These are phyloP conservation scores for Papilio demoleus DNA, from an alignment of 2,888 invertebrate genomes.

Conservation along the genomic window DNA sequence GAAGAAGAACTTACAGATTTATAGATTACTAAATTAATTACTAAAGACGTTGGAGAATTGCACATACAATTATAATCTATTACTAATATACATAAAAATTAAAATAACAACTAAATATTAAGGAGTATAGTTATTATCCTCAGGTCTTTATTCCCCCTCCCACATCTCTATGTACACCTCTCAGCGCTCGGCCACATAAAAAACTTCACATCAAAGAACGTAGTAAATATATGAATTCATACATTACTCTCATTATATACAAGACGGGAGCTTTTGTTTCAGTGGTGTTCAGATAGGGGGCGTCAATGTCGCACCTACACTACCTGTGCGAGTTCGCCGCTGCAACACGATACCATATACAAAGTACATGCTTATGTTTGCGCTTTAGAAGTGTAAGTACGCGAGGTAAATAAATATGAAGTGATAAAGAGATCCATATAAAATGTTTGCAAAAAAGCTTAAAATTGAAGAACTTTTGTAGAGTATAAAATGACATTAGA, in stretches of 20 bases:
- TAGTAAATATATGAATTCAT: constrained; percentile 8
- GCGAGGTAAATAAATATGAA: background rate
- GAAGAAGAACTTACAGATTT: too few species aligned
- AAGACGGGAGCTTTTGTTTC: constrained; percentile 9
- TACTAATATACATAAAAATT: background rate
- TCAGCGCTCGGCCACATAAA: background rate
- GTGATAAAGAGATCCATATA: background rate
- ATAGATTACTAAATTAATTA: too few species aligned
- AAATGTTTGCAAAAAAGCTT: background rate
- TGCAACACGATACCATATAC: background rate
- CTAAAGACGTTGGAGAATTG: too few species aligned
- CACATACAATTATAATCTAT: too few species aligned
- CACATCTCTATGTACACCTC: background rate
- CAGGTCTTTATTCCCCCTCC: background rate
- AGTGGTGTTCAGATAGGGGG: background rate
- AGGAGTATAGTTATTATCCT: too few species aligned
- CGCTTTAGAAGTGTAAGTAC: background rate
- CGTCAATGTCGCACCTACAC: background rate
- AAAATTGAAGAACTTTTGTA: background rate
- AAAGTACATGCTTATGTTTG: background rate
- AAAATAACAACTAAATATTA: background rate
- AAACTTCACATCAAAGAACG: background rate
- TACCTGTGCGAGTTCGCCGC: background rate
- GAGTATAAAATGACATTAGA: background rate
- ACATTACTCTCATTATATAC: constrained; percentile 14